Percentiles rank a stretch among this genome's conserved stretches.
Conservation (phyloP, 2,888 invertebrate species). For the Brenthis ino region DNA sequence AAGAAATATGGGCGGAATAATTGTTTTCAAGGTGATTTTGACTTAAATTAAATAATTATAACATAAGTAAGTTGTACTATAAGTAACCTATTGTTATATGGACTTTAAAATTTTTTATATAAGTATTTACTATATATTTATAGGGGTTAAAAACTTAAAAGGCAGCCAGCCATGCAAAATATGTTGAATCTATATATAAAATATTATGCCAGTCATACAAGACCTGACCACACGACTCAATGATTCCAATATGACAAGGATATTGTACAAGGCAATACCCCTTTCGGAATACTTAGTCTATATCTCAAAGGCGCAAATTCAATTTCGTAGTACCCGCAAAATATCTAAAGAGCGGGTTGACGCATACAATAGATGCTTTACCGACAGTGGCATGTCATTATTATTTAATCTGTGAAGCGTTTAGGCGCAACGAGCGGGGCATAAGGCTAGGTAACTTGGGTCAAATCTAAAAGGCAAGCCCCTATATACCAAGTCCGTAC, state of each 20-base stretch:
- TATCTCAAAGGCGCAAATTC: slow-evolving; percentile 31
- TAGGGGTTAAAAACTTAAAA: too few relatives aligned
- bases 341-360: slow-evolving; percentile 35
- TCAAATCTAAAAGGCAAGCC: slow-evolving; percentile 67
- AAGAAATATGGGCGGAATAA: too few relatives aligned
- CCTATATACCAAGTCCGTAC: slow-evolving; percentile 61
- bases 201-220: too few relatives aligned
- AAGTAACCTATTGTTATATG: too few relatives aligned
- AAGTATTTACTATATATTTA: too few relatives aligned
- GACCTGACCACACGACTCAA: too few relatives aligned
- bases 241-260: not conserved
- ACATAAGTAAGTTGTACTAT: too few relatives aligned
- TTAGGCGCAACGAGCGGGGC: slow-evolving; percentile 45
- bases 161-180: too few relatives aligned
- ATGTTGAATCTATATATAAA: too few relatives aligned
- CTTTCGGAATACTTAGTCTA: slow-evolving; percentile 15
- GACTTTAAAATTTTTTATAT: too few relatives aligned
- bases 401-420: slow-evolving; percentile 48
- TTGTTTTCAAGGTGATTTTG: too few relatives aligned
- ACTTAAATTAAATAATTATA: too few relatives aligned
- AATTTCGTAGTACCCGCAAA: slow-evolving; percentile 32
- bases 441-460: slow-evolving; percentile 50
- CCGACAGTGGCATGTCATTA: slow-evolving; percentile 40
- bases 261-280: not conserved
- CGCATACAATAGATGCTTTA: slow-evolving; percentile 40